Evolutionary conservation across 2,797 vertebrate genomes (phyloP).

Genomic region (Cirrhinus molitorella): DNA sequence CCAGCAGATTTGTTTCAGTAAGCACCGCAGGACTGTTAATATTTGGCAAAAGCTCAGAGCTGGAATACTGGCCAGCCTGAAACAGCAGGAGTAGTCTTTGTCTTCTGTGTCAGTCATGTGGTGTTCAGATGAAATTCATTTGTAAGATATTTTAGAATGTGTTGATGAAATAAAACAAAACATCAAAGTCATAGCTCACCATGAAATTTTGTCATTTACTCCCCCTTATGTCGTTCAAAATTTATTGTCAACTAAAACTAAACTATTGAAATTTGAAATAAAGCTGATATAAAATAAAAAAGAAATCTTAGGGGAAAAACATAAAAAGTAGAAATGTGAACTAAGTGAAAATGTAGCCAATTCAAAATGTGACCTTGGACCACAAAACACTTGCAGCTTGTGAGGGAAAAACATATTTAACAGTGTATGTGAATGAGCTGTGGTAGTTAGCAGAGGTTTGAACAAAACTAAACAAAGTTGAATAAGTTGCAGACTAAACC

Average conservation of each 20-base stretch:
- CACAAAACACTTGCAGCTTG: no score
- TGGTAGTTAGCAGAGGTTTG: background rate
- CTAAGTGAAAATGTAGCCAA: no score
- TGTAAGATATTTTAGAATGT: constrained; percentile 14
- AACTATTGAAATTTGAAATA: background rate
- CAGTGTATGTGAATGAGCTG: background rate
- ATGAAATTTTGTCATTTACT: background rate
- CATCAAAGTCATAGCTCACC: background rate
- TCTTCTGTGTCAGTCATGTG: constrained; percentile 9
- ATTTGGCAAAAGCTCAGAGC: constrained; percentile 47
- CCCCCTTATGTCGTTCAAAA: background rate
- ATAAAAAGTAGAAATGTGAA: no score
- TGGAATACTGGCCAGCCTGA: constrained; percentile 28
- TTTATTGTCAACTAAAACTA: background rate
- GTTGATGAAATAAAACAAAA: background rate
- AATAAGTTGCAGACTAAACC: background rate
- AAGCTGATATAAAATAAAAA: background rate
- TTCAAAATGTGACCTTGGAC: no score
- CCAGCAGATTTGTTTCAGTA: constrained; percentile 58
- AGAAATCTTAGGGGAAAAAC: no score
- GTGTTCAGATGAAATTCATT: constrained; percentile 31
- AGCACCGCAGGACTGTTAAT: constrained; percentile 50
- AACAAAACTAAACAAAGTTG: background rate
- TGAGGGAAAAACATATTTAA: background rate
- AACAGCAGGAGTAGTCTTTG: constrained; percentile 53